These are phyloP conservation scores for Montipora capricornis DNA, from an alignment of 64 coral and sea anemone genomes.

Conservation along the genomic window DNA sequence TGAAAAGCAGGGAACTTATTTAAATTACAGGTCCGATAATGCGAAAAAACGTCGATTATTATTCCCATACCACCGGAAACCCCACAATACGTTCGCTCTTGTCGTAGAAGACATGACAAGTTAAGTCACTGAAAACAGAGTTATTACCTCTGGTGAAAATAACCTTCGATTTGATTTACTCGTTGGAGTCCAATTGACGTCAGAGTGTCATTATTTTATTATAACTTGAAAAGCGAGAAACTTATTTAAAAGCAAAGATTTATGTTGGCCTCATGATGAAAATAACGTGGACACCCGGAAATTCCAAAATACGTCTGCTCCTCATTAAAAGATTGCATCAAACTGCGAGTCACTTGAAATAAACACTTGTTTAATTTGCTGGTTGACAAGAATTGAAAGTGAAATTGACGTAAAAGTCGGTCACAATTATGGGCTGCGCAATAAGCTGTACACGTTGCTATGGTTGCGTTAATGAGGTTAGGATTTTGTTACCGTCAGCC, in stretches of 20 bases:
- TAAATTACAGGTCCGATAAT: background rate
- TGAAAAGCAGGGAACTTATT: background rate
- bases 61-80: background rate
- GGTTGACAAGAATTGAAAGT: background rate
- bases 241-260: no score
- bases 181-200: no score
- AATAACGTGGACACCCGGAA: no score
- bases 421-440: background rate
- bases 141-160: no score
- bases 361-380: background rate
- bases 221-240: no score
- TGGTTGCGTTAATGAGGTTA: constrained; percentile 16
- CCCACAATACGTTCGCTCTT: background rate
- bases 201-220: no score
- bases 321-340: background rate
- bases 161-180: no score
- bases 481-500: background rate
- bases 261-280: no score
- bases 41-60: background rate
- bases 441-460: background rate
- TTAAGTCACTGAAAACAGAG: no score
- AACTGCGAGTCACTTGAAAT: background rate
- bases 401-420: background rate
- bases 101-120: no score
- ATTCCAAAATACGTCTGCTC: no score